Evolutionary conservation across 2,113 vertebrate genomes (phyloP), one percentile per base, ranked within the genome.

Genomic region (Murina feae): DNA sequence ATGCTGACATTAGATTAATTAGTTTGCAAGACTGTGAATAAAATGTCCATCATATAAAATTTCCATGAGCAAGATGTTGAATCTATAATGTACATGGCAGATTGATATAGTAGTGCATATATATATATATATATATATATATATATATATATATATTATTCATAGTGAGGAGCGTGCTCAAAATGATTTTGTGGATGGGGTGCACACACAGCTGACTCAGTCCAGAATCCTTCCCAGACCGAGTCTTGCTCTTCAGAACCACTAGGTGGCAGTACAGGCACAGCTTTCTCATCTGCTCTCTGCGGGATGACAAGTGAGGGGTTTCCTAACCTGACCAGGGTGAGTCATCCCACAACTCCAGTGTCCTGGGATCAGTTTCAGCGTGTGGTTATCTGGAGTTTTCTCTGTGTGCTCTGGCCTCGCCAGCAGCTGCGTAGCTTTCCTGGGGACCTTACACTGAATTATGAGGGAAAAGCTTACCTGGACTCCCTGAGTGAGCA

Each of bases 241-340:
- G 28, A 37, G 39, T 11, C 44, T 86, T 82, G 72, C 90, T 25
- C 2, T 8, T 2, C n/a, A 4, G 0, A 44, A 49, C 97, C 98
- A 98, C 98, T 96, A 98, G 98, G 97, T 98, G 98, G 90, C 98
- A 97, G 96, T 98, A 14, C 87, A 97, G 94, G 97, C 97, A 98
- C 81, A 86, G 84, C 28, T 95, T 37, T 23, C 8, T 1, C 9
- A 2, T 2, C 23, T 63, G 55, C 49, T 14, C 18, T 0, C 32
- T 9, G 1, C 14, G 10, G 9, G 7, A 9, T 3, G 49, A 86
- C 81, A 6, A 9, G 0, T 11, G 23, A 74, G 68, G 18, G 86
- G 25, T 86, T 80, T 95, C 49, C 91, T 92, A 53, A 44, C 2
- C 71, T 37, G 60, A 49, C 76, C 5, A 4, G 88, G 49, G 1